Evolutionary conservation across 2,113 vertebrate genomes (phyloP).

Genomic region (Brachirus orientalis): DNA sequence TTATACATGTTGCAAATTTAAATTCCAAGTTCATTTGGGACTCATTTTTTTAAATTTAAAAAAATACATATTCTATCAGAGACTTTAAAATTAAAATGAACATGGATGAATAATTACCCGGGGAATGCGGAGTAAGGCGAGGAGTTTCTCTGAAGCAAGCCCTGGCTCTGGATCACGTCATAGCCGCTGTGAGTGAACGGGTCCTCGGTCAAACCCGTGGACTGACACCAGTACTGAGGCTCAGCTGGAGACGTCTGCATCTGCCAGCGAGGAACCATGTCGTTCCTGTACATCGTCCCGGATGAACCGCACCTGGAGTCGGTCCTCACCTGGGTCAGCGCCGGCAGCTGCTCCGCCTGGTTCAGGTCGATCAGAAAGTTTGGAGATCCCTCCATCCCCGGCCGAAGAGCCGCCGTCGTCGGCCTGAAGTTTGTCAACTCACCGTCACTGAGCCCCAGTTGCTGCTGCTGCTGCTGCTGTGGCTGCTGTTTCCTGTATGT

Average conservation of each 20-base stretch:
- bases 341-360: slow-evolving; percentile 40
- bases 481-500: slow-evolving; percentile 49
- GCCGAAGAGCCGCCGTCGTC: neutral
- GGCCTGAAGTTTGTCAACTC: slow-evolving; percentile 34
- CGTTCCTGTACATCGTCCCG: slow-evolving; percentile 62
- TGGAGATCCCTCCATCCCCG: slow-evolving; percentile 47
- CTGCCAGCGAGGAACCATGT: slow-evolving; percentile 62
- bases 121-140: slow-evolving; percentile 61
- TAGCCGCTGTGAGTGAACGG: slow-evolving; percentile 51
- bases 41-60: no score
- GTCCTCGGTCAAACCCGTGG: slow-evolving; percentile 54
- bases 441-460: slow-evolving; percentile 32
- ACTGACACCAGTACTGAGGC: slow-evolving; percentile 74
- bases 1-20: no score
- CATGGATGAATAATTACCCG: slow-evolving; percentile 72
- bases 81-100: no score
- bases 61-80: no score
- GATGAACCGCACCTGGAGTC: slow-evolving; percentile 49
- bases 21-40: no score
- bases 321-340: slow-evolving; percentile 36
- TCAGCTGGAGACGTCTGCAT: slow-evolving; percentile 50
- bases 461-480: neutral
- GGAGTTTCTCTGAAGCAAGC: slow-evolving; percentile 52
- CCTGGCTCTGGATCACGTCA: slow-evolving; percentile 58
- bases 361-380: slow-evolving; percentile 66